A percentile compares a stretch with the other conserved stretches of the same genome.
Evolutionary conservation across 2,888 invertebrate species (phyloP).

Genomic region (Cheilosia pagana): DNA sequence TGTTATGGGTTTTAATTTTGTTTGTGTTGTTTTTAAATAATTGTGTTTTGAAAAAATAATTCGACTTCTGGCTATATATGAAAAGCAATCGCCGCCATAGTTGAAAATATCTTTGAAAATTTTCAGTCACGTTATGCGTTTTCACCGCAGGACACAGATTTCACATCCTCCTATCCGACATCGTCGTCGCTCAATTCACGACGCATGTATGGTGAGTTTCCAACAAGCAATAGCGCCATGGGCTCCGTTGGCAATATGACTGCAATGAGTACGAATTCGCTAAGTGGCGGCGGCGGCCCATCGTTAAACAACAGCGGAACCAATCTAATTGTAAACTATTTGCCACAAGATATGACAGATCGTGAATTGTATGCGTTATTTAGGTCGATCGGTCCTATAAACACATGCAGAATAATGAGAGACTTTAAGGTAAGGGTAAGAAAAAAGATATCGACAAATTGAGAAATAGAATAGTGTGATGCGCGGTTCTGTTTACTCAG

Average conservation of each 20-base stretch:
- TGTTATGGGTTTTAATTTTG: slow-evolving; percentile 9
- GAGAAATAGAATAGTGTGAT: slow-evolving; percentile 54
- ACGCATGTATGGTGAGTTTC: slow-evolving; percentile 83
- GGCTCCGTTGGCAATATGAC: slow-evolving; percentile 80
- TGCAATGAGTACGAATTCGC: slow-evolving; percentile 79
- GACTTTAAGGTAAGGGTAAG: slow-evolving; percentile 89
- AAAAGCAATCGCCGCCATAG: slow-evolving; percentile 80
- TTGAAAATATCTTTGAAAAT: slow-evolving; percentile 80
- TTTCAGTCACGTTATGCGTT: slow-evolving; percentile 84
- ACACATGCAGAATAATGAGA: slow-evolving; percentile 95
- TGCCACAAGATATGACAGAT: slow-evolving; percentile 96
- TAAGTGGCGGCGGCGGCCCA: slow-evolving; percentile 76
- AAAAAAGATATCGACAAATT: slow-evolving; percentile 57
- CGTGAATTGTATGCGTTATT: slow-evolving; percentile 95
- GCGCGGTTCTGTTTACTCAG: slow-evolving; percentile 58
- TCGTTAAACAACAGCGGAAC: slow-evolving; percentile 84
- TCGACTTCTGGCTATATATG: slow-evolving; percentile 77
- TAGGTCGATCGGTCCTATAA: slow-evolving; percentile 93
- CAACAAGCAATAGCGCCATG: slow-evolving; percentile 80
- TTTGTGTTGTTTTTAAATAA: slow-evolving; percentile 30
- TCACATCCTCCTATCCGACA: slow-evolving; percentile 83
- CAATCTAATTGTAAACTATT: slow-evolving; percentile 97
- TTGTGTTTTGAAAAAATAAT: slow-evolving; percentile 55
- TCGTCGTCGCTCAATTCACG: slow-evolving; percentile 80
- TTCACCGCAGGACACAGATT: slow-evolving; percentile 84